These are phyloP conservation scores for Phengaris arion DNA, from an alignment of 2,888 invertebrate genomes.

Conservation along the genomic window DNA sequence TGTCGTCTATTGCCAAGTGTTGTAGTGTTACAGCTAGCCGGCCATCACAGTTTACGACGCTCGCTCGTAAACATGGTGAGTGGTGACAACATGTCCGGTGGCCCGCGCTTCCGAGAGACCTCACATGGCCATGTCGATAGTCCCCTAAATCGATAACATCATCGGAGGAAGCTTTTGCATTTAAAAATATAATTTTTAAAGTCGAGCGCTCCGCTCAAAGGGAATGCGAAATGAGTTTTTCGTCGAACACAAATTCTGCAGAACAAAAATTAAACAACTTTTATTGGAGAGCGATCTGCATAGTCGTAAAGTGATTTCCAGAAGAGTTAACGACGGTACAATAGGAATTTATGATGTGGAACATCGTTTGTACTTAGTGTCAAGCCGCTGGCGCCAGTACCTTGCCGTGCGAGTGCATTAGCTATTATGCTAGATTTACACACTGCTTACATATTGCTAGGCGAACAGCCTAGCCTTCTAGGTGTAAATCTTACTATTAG, in stretches of 20 bases:
- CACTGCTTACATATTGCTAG: neutral
- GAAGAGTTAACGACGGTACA: conserved; percentile 11
- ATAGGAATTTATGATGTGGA: conserved; percentile 25
- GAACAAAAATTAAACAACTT: conserved; percentile 8
- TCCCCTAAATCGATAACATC: neutral
- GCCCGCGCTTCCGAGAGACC: conserved; percentile 6
- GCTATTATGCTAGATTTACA: neutral
- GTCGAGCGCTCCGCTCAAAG: neutral
- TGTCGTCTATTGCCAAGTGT: neutral
- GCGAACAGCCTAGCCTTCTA: neutral
- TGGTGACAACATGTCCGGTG: neutral
- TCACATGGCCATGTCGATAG: neutral
- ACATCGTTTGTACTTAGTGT: neutral
- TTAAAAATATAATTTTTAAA: conserved; percentile 17
- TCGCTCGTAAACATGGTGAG: neutral
- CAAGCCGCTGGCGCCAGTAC: neutral
- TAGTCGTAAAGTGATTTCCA: conserved; percentile 23
- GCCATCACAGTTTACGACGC: neutral
- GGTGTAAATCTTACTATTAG: neutral
- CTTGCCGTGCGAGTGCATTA: neutral
- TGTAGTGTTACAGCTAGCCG: neutral
- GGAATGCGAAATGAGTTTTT: conserved; percentile 14
- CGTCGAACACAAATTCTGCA: conserved; percentile 8
- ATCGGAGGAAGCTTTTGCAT: conserved; percentile 1
- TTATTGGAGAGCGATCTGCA: conserved; percentile 1